Base-by-base conservation (phyloP, 2,888 invertebrate genomes). In the Vanessa cardui region DNA sequence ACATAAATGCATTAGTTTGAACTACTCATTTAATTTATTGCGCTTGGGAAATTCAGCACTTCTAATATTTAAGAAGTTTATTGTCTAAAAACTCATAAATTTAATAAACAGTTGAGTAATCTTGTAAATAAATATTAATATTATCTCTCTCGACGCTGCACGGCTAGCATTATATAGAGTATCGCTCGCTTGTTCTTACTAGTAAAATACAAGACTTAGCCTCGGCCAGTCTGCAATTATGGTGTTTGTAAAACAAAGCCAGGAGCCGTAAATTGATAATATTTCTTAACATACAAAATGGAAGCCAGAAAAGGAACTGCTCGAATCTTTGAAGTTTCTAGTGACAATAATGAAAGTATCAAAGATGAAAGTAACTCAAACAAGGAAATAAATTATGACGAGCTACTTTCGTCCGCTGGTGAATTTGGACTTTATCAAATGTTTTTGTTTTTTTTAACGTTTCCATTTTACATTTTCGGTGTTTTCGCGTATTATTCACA, bases 341-440 rank as follows among this genome's bases (percentile, higher is more conserved):
- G 9, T 21, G 46, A 39, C 18, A 47, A 44, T 26, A 12, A 31
- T 9, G 20, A 58, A 45, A 52, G 31, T n/a, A 52, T 20, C n/a
- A 54, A 44, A 18, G 66, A 68, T 20, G 54, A 64, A 46, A 56
- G n/a, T 6, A 61, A 66, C 26, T 18, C 50, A 18, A 56, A 60
- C 18, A 66, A 63, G 52, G 64, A 65, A n/a, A 77, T 86, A 3
- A 81, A 84, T 54, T 88, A 85, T 61, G 89, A 88, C 64, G 75
- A 81, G 44, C 67, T 88, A 4, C 71, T 88, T 0, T 78, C 81
- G 1, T 75, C 84, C 0, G 88, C 88, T n/a, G 88, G 88, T 4
- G 83, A 86, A 74, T 83, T 88, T 44, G 88, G 88, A 8, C 72
- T 73, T 1, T 89, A 88, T 64, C 89, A 89, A 74, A 47, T 80